phyloP scores from a whole-genome alignment of 30 jellyfish, hydroid and myxozoan species.

The Nemopilema nomurai region DNA sequence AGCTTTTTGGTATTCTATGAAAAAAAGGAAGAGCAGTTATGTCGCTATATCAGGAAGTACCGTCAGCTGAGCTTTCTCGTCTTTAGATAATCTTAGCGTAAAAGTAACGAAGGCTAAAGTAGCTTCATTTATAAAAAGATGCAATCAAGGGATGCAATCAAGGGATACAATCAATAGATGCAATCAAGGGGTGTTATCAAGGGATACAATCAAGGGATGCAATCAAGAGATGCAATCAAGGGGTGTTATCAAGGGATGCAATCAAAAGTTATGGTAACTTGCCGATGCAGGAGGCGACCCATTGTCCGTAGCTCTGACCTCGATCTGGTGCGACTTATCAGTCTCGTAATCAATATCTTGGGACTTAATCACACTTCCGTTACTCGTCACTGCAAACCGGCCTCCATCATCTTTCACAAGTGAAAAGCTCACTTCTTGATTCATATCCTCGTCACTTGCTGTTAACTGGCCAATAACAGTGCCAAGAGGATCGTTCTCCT shows the following conservation, averaged over 20 bases:
- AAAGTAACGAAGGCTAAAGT: too few species aligned
- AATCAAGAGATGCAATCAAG: too few species aligned
- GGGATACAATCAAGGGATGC: too few species aligned
- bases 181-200: too few species aligned
- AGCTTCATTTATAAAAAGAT: too few species aligned
- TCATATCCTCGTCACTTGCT: slow-evolving; percentile 75
- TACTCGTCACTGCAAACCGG: slow-evolving; percentile 47
- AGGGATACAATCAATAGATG: too few species aligned
- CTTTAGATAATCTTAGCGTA: too few species aligned
- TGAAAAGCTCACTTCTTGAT: slow-evolving; percentile 60
- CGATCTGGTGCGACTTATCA: slow-evolving; percentile 55
- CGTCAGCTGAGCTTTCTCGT: too few species aligned
- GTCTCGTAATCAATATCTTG: slow-evolving; percentile 71
- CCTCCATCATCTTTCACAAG: slow-evolving; percentile 68
- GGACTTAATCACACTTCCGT: slow-evolving; percentile 36
- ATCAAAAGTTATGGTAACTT: not conserved
- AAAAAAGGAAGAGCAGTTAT: not conserved
- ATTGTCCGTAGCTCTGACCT: slow-evolving; percentile 78
- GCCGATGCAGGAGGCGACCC: slow-evolving; percentile 83
- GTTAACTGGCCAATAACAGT: slow-evolving; percentile 62
- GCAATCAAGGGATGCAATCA: too few species aligned
- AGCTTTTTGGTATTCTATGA: slow-evolving; percentile 39
- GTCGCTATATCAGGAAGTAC: too few species aligned
- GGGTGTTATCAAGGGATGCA: not conserved
- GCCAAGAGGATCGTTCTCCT: slow-evolving; percentile 67